Evolutionary conservation across 2,797 vertebrate species (phyloP), one percentile per base, ranked within the genome.

Genomic region (Ctenopoma kingsleyae): DNA sequence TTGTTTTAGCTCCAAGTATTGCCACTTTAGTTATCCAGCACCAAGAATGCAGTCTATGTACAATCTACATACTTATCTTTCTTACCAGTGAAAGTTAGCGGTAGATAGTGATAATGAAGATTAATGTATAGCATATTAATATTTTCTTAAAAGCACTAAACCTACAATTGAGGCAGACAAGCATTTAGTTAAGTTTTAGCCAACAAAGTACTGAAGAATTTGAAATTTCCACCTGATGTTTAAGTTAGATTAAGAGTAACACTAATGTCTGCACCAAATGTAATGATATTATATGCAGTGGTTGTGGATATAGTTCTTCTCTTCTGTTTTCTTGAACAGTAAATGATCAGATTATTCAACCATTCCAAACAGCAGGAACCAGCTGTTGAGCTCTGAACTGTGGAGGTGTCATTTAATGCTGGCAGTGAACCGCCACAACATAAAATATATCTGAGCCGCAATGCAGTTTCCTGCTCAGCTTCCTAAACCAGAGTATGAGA

Each of bases 381-480:
- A 72, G 67, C 76, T 74, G 80, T 55, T 65, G 50, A 48, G 59
- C 53, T 58, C 11, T 44, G 16, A 62, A 46, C 23, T 62, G 59
- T 35, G n/a, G 49, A 27, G 50, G 59, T 59, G 70, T 74, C 63
- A 44, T 68, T 74, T 52, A 48, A 59, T 41, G 51, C 59, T 47
- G 70, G 67, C 59, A 59, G 58, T 6, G 44, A 75, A 58, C 53
- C 62, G 20, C 49, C 53, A 53, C 63, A 46, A 40, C 12, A 74
- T 64, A 41, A 44, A 71, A 57, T 38, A 12, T 6, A 19, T 43
- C 46, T 10, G 48, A 53, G 70, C 70, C 53, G 59, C 59, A 41
- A 40, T 66, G 43, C 60, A 44, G 48, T 36, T 61, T 56, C 19
- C 47, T 22, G 19, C 55, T 63, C 27, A 23, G 49, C 35, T 23